Evolutionary conservation across 64 coral and sea anemone species (phyloP), one percentile per base, ranked within the genome.

Genomic region (Pachyseris speciosa): DNA sequence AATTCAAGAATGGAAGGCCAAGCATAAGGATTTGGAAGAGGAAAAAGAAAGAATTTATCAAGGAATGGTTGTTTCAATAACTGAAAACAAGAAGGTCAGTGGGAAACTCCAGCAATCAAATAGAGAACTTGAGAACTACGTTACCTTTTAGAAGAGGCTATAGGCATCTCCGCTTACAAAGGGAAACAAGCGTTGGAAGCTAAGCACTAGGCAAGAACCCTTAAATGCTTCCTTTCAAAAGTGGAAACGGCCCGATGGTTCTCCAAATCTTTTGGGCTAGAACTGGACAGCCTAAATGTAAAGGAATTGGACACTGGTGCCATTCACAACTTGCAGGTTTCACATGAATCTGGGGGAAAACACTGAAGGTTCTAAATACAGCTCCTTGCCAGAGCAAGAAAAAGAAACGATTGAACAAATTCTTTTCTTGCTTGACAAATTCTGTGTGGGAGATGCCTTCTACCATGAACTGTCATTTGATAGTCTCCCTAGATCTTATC

Each of bases 211-310:
- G 49, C 55, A 26, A 90, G 79, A 42, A 84, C 93, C 64, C 67
- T 95, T 45, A 95, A 90, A 66, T 43, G 36, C 5, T 95, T 89
- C 86, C 45, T 84, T 29, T 61, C 85, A 61, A 94, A 51, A 49
- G 92, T 78, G 69, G 67, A 89, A 57, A 72, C 71, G 60, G 86
- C 92, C 24, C 47, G 89, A 41, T 89, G 85, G 76, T 89, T 94
- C 45, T 84, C 75, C 16, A 89, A 88, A 49, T 72, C 84, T 25
- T 94, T 94, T 94, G 92, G 92, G 6, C 37, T 94, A 12, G 92
- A 87, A 31, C 39, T 94, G 45, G 69, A 79, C 50, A 71, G 51
- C 32, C 32, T 94, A 49, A 81, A 51, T 75, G 85, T 94, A 17
- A 80, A 88, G 65, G 92, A 94, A 88, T 66, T 33, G 74, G 75